Percentiles rank a stretch among this genome's conserved stretches.
Evolutionary conservation across 2,797 vertebrate species (phyloP).

Genomic region (Gorsachius magnificus): DNA sequence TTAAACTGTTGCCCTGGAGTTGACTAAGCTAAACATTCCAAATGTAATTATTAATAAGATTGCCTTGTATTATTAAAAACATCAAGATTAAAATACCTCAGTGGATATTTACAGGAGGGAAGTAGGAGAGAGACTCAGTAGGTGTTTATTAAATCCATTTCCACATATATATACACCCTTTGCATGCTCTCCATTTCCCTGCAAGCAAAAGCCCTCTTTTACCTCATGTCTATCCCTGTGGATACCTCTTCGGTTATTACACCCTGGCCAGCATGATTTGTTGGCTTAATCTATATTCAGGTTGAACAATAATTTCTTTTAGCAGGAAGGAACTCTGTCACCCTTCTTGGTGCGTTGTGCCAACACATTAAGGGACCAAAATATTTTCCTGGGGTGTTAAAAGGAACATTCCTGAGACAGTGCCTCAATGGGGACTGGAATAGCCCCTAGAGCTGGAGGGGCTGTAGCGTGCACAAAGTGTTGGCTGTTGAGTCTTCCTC

Average conservation of each 20-base stretch:
- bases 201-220: neutral
- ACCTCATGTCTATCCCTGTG: neutral
- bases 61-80: slow-evolving; percentile 4
- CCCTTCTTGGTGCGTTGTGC: neutral
- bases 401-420: neutral
- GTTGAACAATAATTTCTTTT: slow-evolving; percentile 1
- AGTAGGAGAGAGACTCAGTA: neutral
- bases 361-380: neutral
- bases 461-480: neutral
- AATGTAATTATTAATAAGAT: slow-evolving; percentile 28
- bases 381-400: neutral
- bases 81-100: neutral
- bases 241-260: neutral
- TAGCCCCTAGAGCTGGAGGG: neutral
- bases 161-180: neutral
- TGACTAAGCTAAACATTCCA: slow-evolving; percentile 43
- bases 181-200: neutral
- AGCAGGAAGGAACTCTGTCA: neutral
- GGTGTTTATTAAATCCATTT: slow-evolving; percentile 57
- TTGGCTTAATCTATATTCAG: slow-evolving; percentile 6
- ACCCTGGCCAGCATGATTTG: neutral
- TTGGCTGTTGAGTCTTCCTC: neutral
- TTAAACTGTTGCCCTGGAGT: neutral
- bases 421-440: neutral
- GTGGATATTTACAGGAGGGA: slow-evolving; percentile 4